Conservation (phyloP, 2,888 invertebrate species). For the Bombylius major region DNA sequence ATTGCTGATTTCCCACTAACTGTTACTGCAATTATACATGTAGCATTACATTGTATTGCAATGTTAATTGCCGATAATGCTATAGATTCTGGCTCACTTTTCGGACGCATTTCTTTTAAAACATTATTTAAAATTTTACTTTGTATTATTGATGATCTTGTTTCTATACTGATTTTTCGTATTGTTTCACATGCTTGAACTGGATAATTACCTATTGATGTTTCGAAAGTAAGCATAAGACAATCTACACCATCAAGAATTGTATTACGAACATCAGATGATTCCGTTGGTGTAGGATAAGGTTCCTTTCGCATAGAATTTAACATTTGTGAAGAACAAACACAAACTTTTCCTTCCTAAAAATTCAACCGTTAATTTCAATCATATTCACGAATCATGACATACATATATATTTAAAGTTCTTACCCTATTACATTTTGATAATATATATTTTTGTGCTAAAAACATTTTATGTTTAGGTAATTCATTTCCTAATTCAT, state of each 20-base stretch:
- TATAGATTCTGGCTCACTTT: not conserved
- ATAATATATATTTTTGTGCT: not conserved
- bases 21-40: not conserved
- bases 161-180: not conserved
- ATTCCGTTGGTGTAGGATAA: not conserved
- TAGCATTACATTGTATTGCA: not conserved
- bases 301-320: not conserved
- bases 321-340: not conserved
- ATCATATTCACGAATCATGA: too few relatives aligned
- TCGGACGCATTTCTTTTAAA: not conserved
- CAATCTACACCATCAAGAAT: not conserved
- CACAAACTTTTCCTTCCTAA: not conserved
- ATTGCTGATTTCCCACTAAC: not conserved
- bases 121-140: not conserved
- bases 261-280: not conserved
- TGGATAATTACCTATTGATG: not conserved
- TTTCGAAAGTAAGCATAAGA: not conserved
- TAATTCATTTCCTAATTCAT: not conserved
- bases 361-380: too few relatives aligned
- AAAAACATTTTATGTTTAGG: not conserved
- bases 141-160: not conserved
- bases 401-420: too few relatives aligned
- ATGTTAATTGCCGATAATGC: not conserved
- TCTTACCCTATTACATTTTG: not conserved
- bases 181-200: not conserved